Base-by-base conservation (phyloP, 1,140 invertebrate genomes). In the Lamellibrachia luymesi region DNA sequence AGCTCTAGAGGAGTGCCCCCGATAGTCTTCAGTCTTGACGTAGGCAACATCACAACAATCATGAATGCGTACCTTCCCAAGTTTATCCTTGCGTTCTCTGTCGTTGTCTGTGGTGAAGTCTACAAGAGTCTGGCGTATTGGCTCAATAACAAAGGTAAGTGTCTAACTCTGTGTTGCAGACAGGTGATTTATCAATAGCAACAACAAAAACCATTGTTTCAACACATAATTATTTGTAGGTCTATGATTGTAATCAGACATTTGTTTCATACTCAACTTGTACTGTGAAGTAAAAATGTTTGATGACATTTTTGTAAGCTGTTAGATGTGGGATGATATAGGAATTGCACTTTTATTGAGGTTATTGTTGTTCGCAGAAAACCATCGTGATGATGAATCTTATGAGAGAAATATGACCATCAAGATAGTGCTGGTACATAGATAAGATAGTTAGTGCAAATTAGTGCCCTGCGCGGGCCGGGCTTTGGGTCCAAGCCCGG, bases 401-500 rank as follows among this genome's bases (percentile, higher is more conserved):
- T 99, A 99, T 97, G 98, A 99, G 97, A 99, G 98, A 96, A 98
- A 99, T 97, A 97, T 99, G 95, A 98, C 99, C 97, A 98, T 98
- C 96, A 99, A 99, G 97, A 98, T 98, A 96, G 98, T 98, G 95
- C 97, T 98, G 97, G 98, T 97, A 97, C 95, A 96, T 80, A 80
- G 38, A 38, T 80, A 80, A 80, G 8, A 80, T 80, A 80, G 6
- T 38, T 38, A 38, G 38, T 38, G 38, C 38, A 38, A 56, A 56
- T 56, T n/a, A n/a, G n/a, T n/a, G n/a, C n/a, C n/a, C n/a, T n/a
- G n/a, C n/a, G n/a, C n/a, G n/a, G n/a, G n/a, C n/a, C n/a, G n/a
- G n/a, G n/a, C n/a, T n/a, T n/a, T n/a, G n/a, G n/a, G n/a, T n/a
- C n/a, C n/a, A n/a, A n/a, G n/a, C n/a, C n/a, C n/a, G n/a, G n/a